phyloP scores from a whole-genome alignment of 1,140 invertebrate species.

The Drosophila sechellia region DNA sequence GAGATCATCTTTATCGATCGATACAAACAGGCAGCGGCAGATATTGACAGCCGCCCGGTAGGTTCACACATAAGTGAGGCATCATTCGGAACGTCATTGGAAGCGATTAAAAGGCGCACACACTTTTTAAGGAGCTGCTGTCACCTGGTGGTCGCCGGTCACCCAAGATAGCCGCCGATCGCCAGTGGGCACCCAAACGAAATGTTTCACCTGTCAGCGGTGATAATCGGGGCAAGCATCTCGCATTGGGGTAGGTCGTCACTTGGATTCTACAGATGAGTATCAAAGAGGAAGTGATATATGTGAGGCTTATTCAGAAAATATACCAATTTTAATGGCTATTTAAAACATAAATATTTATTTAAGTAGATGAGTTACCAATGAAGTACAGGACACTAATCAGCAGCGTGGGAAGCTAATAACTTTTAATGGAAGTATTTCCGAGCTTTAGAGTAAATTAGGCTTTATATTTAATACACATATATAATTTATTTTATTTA shows the following conservation, averaged over 20 bases:
- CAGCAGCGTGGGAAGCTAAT: too few species aligned
- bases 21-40: conserved; percentile 71
- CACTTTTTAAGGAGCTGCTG: conserved; percentile 66
- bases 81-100: conserved; percentile 78
- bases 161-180: conserved; percentile 25
- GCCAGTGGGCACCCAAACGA: conserved; percentile 26
- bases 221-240: conserved; percentile 35
- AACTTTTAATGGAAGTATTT: too few species aligned
- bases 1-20: conserved; percentile 77
- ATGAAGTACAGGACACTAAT: too few species aligned
- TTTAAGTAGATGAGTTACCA: too few species aligned
- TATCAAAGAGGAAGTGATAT: neutral
- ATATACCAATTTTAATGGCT: neutral
- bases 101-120: conserved; percentile 73
- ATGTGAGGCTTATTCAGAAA: neutral
- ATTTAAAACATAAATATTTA: neutral
- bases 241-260: conserved; percentile 16
- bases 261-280: neutral
- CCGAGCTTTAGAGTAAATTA: too few species aligned
- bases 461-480: too few species aligned
- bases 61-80: conserved; percentile 82
- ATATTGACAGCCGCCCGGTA: conserved; percentile 77
- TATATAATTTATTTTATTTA: neutral
- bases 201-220: conserved; percentile 64
- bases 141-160: conserved; percentile 67